phyloP scores from a whole-genome alignment of 2,113 vertebrate species.

The Trogon melanurus region DNA sequence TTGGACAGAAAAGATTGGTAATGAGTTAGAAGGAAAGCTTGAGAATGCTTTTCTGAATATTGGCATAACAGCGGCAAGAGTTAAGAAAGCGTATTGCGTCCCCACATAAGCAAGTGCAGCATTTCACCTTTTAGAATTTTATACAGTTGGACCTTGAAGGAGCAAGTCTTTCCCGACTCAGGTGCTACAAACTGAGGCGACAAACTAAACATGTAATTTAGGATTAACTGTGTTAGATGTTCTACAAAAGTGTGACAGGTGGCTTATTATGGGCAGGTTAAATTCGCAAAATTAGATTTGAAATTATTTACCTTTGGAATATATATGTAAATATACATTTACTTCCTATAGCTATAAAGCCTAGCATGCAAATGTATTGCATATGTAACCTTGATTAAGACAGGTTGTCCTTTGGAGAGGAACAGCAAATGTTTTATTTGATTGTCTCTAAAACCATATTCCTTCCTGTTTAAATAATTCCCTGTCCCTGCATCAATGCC shows the following conservation, averaged over 20 bases:
- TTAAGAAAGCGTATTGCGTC: background rate
- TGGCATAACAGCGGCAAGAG: background rate
- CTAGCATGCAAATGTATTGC: background rate
- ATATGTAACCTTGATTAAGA: background rate
- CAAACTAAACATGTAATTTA: background rate
- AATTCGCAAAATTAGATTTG: background rate
- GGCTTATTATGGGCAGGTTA: background rate
- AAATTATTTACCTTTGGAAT: background rate
- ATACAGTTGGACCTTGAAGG: background rate
- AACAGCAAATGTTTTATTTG: constrained; percentile 48
- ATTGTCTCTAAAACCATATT: constrained; percentile 35
- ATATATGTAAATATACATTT: background rate
- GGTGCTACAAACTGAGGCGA: background rate
- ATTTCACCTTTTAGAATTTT: background rate
- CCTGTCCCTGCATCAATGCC: constrained; percentile 52
- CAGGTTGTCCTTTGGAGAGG: background rate
- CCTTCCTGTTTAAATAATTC: constrained; percentile 56
- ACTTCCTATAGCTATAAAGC: background rate
- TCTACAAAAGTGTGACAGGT: background rate
- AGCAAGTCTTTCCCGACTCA: background rate
- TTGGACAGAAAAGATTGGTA: background rate
- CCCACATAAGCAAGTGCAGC: background rate
- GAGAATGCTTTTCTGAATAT: background rate
- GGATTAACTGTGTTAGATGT: background rate
- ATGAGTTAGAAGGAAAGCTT: background rate